Evolutionary conservation across 2,797 vertebrate species (phyloP).

Genomic region (Pseudopleuronectes americanus): DNA sequence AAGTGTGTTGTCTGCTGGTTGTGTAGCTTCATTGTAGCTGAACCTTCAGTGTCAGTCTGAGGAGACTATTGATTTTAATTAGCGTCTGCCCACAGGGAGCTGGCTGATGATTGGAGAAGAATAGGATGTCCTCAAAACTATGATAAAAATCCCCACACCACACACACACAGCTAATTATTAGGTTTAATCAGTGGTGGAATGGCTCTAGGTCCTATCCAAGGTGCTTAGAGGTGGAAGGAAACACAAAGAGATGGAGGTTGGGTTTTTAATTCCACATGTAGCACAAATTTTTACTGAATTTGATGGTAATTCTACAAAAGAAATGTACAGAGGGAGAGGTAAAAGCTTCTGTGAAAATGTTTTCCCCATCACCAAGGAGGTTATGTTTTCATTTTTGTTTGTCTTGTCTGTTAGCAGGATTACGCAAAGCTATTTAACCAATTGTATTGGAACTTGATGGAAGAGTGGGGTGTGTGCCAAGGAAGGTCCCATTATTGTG

Average conservation of each 20-base stretch:
- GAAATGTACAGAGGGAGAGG: neutral
- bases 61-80: constrained; percentile 99
- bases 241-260: constrained; percentile 20
- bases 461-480: no score
- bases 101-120: constrained; percentile 92
- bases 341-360: no score
- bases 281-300: neutral
- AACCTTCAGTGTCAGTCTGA: constrained; percentile 80
- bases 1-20: constrained; percentile 27
- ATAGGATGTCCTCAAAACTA: constrained; percentile 90
- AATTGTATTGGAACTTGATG: no score
- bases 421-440: no score
- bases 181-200: constrained; percentile 90
- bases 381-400: no score
- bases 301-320: neutral
- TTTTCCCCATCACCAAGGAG: no score
- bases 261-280: neutral
- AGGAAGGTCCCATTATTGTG: no score
- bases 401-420: no score
- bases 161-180: constrained; percentile 88
- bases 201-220: constrained; percentile 86
- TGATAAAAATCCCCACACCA: constrained; percentile 87
- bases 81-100: constrained; percentile 95
- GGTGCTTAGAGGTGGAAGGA: constrained; percentile 81
- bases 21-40: constrained; percentile 70